A percentile compares a stretch with the other conserved stretches of the same genome.
These are phyloP conservation scores for Atta texana DNA, from an alignment of 1,140 invertebrate genomes.

Conservation along the genomic window DNA sequence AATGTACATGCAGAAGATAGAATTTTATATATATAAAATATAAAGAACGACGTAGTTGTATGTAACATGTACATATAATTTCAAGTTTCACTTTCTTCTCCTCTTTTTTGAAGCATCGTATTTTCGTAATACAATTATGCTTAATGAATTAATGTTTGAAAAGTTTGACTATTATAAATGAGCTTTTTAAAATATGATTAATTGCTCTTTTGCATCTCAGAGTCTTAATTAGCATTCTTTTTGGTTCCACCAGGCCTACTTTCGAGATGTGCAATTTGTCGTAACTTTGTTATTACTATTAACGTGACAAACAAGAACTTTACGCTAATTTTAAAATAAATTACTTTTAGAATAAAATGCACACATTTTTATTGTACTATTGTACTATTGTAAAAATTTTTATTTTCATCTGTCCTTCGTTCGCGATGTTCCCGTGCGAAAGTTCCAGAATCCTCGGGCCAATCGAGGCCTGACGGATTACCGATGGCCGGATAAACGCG, in stretches of 20 bases:
- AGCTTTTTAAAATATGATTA: slow-evolving; percentile 29
- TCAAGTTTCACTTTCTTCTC: background rate
- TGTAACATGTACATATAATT: background rate
- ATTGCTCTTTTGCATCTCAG: slow-evolving; percentile 3
- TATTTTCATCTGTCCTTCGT: background rate
- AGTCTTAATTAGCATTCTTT: background rate
- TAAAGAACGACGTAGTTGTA: background rate
- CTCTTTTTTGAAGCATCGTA: background rate
- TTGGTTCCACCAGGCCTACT: background rate
- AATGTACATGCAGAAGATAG: background rate
- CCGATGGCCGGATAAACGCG: slow-evolving; percentile 59
- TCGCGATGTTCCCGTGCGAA: background rate
- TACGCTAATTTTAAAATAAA: slow-evolving; percentile 4
- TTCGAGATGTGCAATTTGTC: background rate
- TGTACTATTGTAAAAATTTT: background rate
- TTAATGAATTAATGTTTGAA: slow-evolving; percentile 26
- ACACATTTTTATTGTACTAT: background rate
- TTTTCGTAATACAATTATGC: slow-evolving; percentile 21
- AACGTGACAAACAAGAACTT: background rate
- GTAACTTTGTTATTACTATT: slow-evolving; percentile 1
- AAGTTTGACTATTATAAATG: slow-evolving; percentile 13
- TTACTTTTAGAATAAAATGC: background rate
- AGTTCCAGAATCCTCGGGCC: slow-evolving; percentile 36
- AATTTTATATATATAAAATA: background rate
- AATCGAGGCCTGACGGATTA: slow-evolving; percentile 51